Evolutionary conservation across 2,797 vertebrate genomes (phyloP), one percentile per base, ranked within the genome.

Genomic region (Chaunax sp.): DNA sequence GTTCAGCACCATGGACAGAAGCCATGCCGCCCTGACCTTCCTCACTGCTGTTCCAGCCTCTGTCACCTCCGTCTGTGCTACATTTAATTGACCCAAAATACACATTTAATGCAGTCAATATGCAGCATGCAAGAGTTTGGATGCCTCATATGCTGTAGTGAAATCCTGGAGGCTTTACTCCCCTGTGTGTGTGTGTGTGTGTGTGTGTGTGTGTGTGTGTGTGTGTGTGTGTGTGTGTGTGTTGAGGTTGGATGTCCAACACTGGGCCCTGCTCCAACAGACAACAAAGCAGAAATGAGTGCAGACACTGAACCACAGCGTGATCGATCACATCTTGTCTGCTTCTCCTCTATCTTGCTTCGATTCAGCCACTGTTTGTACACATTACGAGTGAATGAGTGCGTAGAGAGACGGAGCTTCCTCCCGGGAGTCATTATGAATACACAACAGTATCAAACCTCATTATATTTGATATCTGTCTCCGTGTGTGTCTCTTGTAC

Each of bases 1-100:
- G 6, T 90, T 93, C 94, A 94, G 94, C 84, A 94, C 93, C 93
- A 86, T 82, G 93, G 93, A 94, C 92, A 94, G 93, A 78, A 66
- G 58, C 85, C 65, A 53, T 70, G 57, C 81, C 69, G 63, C 70
- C 18, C 77, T 65, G 60, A 82, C 69, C 73, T 71, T 41, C 45
- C 59, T 54, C 70, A 1, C 6, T 49, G 63, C 66, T 37, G n/a
- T 15, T 15, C 22, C 50, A 46, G 30, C 22, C 25, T 68, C 33
- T 18, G 10, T 25, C 22, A 12, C 10, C 22, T 51, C 37, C 53
- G 38, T 28, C 57, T 40, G 72, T 30, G 58, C n/a, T n/a, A n/a
- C n/a, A n/a, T n/a, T n/a, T n/a, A n/a, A n/a, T n/a, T 28, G 28
- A 30, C 9, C 28, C 5, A 5, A 30, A 30, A 30, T 9, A 30